Conservation (phyloP, 2,113 vertebrate species). For the Nibea albiflora region DNA sequence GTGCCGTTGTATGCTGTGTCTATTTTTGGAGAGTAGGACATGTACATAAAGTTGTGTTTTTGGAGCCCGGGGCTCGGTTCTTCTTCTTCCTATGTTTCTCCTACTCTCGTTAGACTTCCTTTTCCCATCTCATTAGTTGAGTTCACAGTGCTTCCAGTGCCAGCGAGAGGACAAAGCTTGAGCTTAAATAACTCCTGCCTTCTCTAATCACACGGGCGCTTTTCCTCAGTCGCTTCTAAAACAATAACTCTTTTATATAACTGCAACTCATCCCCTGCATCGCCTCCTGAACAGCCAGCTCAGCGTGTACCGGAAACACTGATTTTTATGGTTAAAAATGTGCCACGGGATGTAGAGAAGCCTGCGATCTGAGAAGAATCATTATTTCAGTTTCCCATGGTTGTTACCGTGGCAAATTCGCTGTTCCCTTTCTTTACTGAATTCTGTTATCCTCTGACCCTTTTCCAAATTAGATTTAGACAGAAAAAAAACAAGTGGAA, state of each 20-base stretch:
- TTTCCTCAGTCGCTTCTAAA: slow-evolving; percentile 1
- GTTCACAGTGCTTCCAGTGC: slow-evolving; percentile 9
- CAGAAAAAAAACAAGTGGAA: background rate
- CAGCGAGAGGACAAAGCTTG: slow-evolving; percentile 13
- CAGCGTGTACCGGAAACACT: background rate
- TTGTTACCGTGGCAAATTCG: slow-evolving; percentile 39
- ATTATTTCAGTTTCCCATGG: slow-evolving; percentile 52
- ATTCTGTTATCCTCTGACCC: slow-evolving; percentile 18
- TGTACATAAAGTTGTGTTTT: slow-evolving; percentile 26
- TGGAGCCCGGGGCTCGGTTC: slow-evolving; percentile 11
- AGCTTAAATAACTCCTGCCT: slow-evolving; percentile 20
- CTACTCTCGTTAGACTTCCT: slow-evolving; percentile 15
- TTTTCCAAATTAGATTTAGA: slow-evolving; percentile 26
- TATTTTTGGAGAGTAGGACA: slow-evolving; percentile 7
- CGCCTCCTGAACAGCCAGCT: background rate
- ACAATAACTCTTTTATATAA: slow-evolving; percentile 10
- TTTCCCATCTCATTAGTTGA: slow-evolving; percentile 50
- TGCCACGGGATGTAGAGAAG: slow-evolving; percentile 30
- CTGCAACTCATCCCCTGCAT: background rate
- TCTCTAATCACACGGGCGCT: background rate
- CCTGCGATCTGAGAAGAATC: slow-evolving; percentile 4
- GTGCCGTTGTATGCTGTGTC: background rate
- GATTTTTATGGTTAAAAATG: slow-evolving; percentile 24
- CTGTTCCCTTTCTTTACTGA: slow-evolving; percentile 5
- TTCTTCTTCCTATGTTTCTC: slow-evolving; percentile 1